A percentile compares a stretch with the other conserved stretches of the same genome.
Evolutionary conservation across 2,888 invertebrate species (phyloP).

Genomic region (Polydrusus tereticollis): DNA sequence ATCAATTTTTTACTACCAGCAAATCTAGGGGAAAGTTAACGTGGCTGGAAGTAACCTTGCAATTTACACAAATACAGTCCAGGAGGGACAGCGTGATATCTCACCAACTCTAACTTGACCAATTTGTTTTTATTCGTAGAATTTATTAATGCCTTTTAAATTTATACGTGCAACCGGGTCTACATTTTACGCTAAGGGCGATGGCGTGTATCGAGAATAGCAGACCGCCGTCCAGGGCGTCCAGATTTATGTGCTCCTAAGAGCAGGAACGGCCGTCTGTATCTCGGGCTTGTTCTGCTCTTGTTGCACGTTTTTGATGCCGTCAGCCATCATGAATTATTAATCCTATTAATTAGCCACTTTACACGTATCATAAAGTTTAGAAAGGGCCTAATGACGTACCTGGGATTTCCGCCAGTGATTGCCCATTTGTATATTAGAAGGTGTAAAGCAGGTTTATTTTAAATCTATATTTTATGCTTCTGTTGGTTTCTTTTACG

Average conservation of each 20-base stretch:
- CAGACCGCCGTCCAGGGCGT: slow-evolving; percentile 40
- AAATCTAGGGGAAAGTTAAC: no score
- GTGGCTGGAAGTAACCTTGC: no score
- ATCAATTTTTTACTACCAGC: no score
- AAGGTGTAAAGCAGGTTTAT: no score
- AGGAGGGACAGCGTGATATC: no score
- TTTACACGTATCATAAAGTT: slow-evolving; percentile 8
- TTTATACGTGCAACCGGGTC: slow-evolving; percentile 21
- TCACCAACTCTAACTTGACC: no score
- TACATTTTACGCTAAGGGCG: slow-evolving; percentile 34
- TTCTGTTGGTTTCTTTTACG: no score
- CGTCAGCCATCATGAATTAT: slow-evolving; percentile 28
- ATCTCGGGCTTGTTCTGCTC: slow-evolving; percentile 28
- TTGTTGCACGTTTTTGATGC: slow-evolving; percentile 34
- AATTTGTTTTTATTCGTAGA: no score
- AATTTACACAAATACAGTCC: no score
- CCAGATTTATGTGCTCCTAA: slow-evolving; percentile 44
- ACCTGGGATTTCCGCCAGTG: background rate
- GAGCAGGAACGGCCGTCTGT: slow-evolving; percentile 25
- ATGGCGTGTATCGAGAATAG: slow-evolving; percentile 45
- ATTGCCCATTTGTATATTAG: no score
- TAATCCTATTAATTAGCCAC: slow-evolving; percentile 37
- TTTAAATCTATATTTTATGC: no score
- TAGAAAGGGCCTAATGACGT: background rate
- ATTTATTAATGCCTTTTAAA: background rate